Evolutionary conservation across 2,888 invertebrate species (phyloP), one percentile per base, ranked within the genome.

Genomic region (Microplitis deprimator): DNA sequence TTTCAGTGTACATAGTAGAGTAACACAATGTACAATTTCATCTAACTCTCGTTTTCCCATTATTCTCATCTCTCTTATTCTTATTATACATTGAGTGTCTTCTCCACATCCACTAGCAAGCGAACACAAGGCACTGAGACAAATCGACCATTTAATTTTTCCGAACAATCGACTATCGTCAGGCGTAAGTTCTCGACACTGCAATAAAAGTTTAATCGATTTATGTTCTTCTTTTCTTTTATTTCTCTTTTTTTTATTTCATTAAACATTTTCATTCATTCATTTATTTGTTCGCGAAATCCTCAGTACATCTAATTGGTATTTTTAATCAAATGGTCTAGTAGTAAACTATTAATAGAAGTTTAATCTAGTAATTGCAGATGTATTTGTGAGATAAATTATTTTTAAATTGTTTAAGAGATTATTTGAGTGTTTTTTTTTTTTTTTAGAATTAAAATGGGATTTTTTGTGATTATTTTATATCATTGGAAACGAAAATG

Each of bases 111-210:
- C 20, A 38, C 8, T 39, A 29, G 39, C 50, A 50, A 50, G 13
- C 13, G 13, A 50, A 50, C 50, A 13, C 50, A 13, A 59, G 38
- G 8, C 4, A 50, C 13, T 59, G 70, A 73, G 62, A 73, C 62
- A 20, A 41, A 73, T 41, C 62, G 39, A 73, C 41, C 62, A 62
- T 64, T 16, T 61, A 71, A 39, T 29, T 64, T 73, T 73, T 73
- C 62, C 62, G 64, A 73, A 20, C 65, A 73, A 73, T 73, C 62
- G 40, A 73, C 39, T 73, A 16, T 73, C 64, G 62, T 65, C 64
- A 41, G 64, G 62, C 40, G 64, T 64, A 73, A n/a, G 62, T 64
- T 62, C 13, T 62, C 65, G 17, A 50, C 38, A 20, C 5, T 65
- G 16, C 40, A 73, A 41, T 41, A 64, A 73, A 73, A 39, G 20